Evolutionary conservation across 2,797 vertebrate species (phyloP), one percentile per base, ranked within the genome.

Genomic region (Malurus leucopterus): DNA sequence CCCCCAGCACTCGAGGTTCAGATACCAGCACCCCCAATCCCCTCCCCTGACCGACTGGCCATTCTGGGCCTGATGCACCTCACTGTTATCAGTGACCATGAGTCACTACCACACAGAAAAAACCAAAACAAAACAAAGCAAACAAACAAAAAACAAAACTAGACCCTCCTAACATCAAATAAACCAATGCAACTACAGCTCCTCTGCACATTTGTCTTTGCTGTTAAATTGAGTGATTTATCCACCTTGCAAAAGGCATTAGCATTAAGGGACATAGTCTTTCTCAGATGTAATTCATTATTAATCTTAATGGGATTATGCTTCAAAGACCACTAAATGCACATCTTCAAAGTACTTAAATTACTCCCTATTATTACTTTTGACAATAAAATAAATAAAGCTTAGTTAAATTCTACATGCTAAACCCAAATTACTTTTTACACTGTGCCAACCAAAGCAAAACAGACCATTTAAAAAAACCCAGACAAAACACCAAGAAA

Each of bases 271-370:
- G 87, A 91, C 92, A 81, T 91, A 90, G 84, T 84, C 81, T 92
- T 95, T 89, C 92, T 89, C 89, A 93, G 84, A 91, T 90, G 93
- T 91, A 93, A 91, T 91, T 93, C 84, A 92, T 94, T 94, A 94
- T 95, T 95, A 95, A 93, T 90, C 69, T 93, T 94, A 95, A 96
- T 96, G 87, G 89, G 84, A 96, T 95, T 96, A 89, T 93, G 91
- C 88, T 95, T 95, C 89, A 93, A 96, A 94, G 83, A 93, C 84
- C 82, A 87, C 86, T 93, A 95, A 95, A 95, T 93, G 77, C 86
- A 72, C 83, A 77, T 90, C 91, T 89, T 95, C 86, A 83, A 94
- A 94, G 74, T 83, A 83, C 79, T 94, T 94, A 95, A 94, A 95
- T 93, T 89, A 62, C 72, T 93, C 74, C 41, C 57, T 89, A 71